Conservation (phyloP, 2,113 vertebrate species). For the Ovis aries region ARS-UI_Ramb_v3.0 NC_056054.1:55928501-55929000, state of each 20-base stretch:
- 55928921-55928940: neutral
- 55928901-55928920: neutral
- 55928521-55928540: slow-evolving; percentile 70
- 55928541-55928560: slow-evolving; percentile 74
- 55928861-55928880: neutral
- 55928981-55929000: neutral
- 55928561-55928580: slow-evolving; percentile 71
- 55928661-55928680: slow-evolving; percentile 69
- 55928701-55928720: slow-evolving; percentile 65
- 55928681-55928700: slow-evolving; percentile 66
- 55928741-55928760: slow-evolving; percentile 60
- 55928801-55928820: slow-evolving; percentile 7
- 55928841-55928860: neutral
- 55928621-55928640: slow-evolving; percentile 41
- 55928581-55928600: slow-evolving; percentile 73
- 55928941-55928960: neutral
- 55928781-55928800: slow-evolving; percentile 29
- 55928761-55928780: slow-evolving; percentile 48
- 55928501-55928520: slow-evolving; percentile 70
- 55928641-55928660: slow-evolving; percentile 69
- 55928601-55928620: slow-evolving; percentile 61
- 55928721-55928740: slow-evolving; percentile 59
- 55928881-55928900: neutral
- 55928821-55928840: slow-evolving; percentile 15
- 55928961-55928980: neutral